Conservation (phyloP, 2,113 vertebrate species). For the Hippocampus barbouri region DNA sequence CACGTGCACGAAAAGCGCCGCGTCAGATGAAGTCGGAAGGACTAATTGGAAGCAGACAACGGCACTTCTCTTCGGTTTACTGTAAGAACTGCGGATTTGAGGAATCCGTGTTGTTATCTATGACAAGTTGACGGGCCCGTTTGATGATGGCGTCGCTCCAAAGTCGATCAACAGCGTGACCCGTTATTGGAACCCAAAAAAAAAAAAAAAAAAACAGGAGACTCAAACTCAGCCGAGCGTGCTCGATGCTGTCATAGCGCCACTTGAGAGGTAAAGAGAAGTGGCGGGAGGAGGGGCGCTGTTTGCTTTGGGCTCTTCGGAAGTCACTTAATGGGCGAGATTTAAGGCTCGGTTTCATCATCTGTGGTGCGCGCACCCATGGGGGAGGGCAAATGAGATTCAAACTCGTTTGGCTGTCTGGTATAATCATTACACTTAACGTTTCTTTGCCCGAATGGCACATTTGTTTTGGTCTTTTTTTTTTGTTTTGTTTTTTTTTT, state of each 20-base stretch:
- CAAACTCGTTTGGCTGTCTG: too few species aligned
- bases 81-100: not conserved
- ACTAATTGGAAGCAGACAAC: constrained; percentile 79
- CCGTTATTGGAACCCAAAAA: not conserved
- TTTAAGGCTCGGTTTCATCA: constrained; percentile 15
- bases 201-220: too few species aligned
- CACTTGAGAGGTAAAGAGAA: too few species aligned
- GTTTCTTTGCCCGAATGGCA: too few species aligned
- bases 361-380: too few species aligned
- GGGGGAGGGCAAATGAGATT: too few species aligned
- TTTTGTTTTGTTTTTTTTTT: too few species aligned
- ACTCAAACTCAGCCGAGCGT: constrained; percentile 26
- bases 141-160: constrained; percentile 31
- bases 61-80: constrained; percentile 42
- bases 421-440: too few species aligned
- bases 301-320: constrained; percentile 60
- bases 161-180: constrained; percentile 44
- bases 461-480: too few species aligned
- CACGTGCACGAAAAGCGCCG: constrained; percentile 68
- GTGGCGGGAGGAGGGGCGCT: too few species aligned
- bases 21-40: constrained; percentile 75
- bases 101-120: constrained; percentile 8
- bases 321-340: constrained; percentile 58
- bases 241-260: constrained; percentile 28
- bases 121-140: constrained; percentile 17